Evolutionary conservation across 2,797 vertebrate genomes (phyloP).

Genomic region (Mus caroli): DNA sequence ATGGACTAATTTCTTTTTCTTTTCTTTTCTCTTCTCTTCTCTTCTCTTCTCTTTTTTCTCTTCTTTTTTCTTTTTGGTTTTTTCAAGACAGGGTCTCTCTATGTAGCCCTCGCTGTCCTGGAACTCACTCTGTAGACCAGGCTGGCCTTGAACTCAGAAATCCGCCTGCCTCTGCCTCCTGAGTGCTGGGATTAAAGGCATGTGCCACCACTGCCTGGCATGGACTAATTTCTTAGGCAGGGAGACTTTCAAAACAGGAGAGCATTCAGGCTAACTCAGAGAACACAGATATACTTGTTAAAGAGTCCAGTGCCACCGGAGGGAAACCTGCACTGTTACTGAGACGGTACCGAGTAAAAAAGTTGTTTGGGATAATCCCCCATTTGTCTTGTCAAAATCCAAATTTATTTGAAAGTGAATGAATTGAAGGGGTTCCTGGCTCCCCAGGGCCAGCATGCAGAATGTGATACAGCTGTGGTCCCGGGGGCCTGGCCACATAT

Average conservation of each 20-base stretch:
- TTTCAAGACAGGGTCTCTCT: too few relatives aligned
- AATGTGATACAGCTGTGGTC: neutral
- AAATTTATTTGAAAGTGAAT: neutral
- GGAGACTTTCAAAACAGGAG: neutral
- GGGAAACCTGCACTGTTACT: neutral
- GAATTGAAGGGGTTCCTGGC: neutral
- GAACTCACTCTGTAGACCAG: too few relatives aligned
- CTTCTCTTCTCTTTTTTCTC: too few relatives aligned
- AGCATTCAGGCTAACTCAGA: neutral
- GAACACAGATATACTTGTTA: neutral
- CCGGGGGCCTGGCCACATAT: neutral
- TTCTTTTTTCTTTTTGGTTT: too few relatives aligned
- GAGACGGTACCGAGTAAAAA: too few relatives aligned
- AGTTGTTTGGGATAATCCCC: neutral
- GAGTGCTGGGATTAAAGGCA: too few relatives aligned
- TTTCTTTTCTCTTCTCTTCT: too few relatives aligned
- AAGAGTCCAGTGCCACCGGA: neutral
- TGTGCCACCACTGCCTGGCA: too few relatives aligned
- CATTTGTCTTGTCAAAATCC: neutral
- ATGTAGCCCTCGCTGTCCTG: too few relatives aligned
- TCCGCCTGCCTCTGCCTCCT: too few relatives aligned
- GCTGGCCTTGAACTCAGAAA: too few relatives aligned
- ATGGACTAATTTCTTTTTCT: neutral
- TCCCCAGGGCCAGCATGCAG: neutral
- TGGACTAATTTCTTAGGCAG: neutral